Base-by-base conservation (phyloP, 2,888 invertebrate species). In the Corbicula japonica region DNA sequence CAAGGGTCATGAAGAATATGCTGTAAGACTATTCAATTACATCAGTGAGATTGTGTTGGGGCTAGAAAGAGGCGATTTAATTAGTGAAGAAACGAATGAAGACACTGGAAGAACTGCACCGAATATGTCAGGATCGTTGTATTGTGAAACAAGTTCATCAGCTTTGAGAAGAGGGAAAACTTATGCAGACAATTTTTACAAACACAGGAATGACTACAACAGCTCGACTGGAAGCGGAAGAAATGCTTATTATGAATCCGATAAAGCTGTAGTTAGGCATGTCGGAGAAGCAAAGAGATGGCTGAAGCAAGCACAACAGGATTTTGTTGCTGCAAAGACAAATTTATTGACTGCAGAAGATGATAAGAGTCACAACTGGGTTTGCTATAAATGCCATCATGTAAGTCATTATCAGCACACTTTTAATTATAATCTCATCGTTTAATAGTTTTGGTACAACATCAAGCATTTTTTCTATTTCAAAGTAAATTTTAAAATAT, bases 321-420 rank as follows among this genome's bases (percentile, higher is more conserved):
- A 86, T 56, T 71, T 72, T 21, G 35, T 38, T 28, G 69, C 81
- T 46, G 86, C 86, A 1, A 15, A 54, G 30, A 18, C 50, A 15
- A 50, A 70, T 12, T 32, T 69, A 5, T 2, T 10, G 15, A 54
- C 30, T 38, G 66, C 65, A n/a, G 70, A 32, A 12, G 35, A 41
- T 5, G 75, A 61, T 0, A 26, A 61, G 32, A 72, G 65, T 10
- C 82, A 71, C 68, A 86, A 83, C 52, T 86, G 86, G 86, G 78
- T 81, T 26, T 86, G 86, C 52, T 82, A 82, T 38, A 76, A 73
- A 44, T 80, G 83, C 46, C 79, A 84, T 60, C 86, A 86, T 76
- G 86, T 86, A 80, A 69, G 5, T 52, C 21, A 46, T 46, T 21
- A 2, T 41, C 10, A 12, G 12, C 18, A 12, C 10, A 38, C 21